Evolutionary conservation across 2,113 vertebrate species (phyloP), one percentile per base, ranked within the genome.

Genomic region (Microtus richardsoni): DNA sequence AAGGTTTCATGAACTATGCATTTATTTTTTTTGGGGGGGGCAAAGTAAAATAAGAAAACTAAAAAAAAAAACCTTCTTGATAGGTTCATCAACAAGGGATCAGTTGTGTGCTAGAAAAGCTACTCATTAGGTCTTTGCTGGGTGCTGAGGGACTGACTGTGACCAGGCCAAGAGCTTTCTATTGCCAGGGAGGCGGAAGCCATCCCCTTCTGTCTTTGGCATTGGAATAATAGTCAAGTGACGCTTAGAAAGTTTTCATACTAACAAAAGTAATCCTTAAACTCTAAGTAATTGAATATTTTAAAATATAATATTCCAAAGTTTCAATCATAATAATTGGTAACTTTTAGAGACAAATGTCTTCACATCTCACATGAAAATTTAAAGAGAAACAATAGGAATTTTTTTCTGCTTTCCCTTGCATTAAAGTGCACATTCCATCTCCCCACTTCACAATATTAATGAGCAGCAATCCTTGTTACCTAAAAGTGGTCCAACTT

Each of bases 351-450:
- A 91, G 58, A 92, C 8, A 19, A 54, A 1, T 83, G 89, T 22
- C n/a, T 28, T 30, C 86, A 24, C 30, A 79, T 79, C 5, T 28
- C 66, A 7, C 83, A 83, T 49, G 60, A 91, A 92, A 87, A 30
- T 89, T 92, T 66, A 93, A 93, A 88, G 21, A 73, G 8, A 36
- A 33, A 68, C 14, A 47, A 5, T 52, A 74, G 62, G 17, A 89
- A 49, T 1, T 1, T 33, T 87, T 82, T 44, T n/a, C n/a, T 39
- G 6, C 39, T 78, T 68, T 47, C 71, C 24, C 28, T 8, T 58
- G 30, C 64, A 82, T 91, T 30, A 93, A 93, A 94, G 47, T 44
- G 1, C 21, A 68, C n/a, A 95, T 71, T 89, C 41, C 30, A 54
- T 62, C 44, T 36, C 44, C 68, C 66, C 11, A 36, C 91, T 87